Base-by-base conservation (phyloP, 2,888 invertebrate genomes). In the Caenorhabditis sp. region DNA sequence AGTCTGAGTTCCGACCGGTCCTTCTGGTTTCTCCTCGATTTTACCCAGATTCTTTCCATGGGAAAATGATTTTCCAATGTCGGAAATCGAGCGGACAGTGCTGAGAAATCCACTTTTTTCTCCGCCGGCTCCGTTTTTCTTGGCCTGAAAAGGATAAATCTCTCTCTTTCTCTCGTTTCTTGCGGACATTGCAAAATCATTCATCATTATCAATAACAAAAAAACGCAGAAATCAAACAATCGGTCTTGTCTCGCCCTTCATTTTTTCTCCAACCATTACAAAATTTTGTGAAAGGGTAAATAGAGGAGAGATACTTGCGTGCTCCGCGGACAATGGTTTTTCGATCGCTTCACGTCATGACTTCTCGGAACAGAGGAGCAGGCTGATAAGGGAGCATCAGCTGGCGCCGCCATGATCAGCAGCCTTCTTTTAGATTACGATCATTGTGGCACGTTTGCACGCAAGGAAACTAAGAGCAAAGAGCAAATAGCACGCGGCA, bases 21-120 rank as follows among this genome's bases (percentile, higher is more conserved):
- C 65, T 41, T 76, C 81, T 6, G 82, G 81, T 20, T 84, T 82
- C 24, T 83, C 79, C n/a, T 79, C 79, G 7, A 82, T 78, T 39
- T 85, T 85, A 43, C 80, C 80, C 15, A 89, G 80, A 58, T 95
- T 95, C 93, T 95, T 95, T 81, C 94, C 94, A 13, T 95, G 94
- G 56, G 96, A 96, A 90, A 96, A 95, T 90, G 95, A 96, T 48
- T 81, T 83, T 37, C 88, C 96, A 87, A 98, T 98, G 89, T 99
- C 98, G 22, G 97, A 95, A 85, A 98, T 91, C 7, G 96, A 96
- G 77, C 98, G 92, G 82, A 96, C 96, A 61, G 95, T 93, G 30
- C 95, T 95, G 78, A 96, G 91, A 81, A 94, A 92, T 26, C 93
- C 93, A 92, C 93, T 93, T 88, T 93, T 93, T 59, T 89, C 89